These are phyloP conservation scores for Hypotaenidia philippensis DNA, from an alignment of 2,797 vertebrate species.

Conservation along the genomic window DNA sequence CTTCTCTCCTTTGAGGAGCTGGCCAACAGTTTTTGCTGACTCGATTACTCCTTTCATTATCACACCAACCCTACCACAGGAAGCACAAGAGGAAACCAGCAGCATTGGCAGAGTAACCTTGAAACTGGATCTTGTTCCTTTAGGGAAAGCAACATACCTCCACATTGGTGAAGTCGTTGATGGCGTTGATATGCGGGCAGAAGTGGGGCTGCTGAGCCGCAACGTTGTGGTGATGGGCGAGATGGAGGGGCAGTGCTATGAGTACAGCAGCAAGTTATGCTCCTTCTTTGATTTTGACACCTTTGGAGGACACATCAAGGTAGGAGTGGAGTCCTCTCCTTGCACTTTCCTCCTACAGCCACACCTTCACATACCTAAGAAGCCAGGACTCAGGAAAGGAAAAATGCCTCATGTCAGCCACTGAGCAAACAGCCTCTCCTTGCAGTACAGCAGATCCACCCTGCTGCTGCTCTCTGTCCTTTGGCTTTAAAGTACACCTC, in stretches of 20 bases:
- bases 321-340: slow-evolving; percentile 55
- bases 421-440: background rate
- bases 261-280: slow-evolving; percentile 88
- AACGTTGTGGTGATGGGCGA: slow-evolving; percentile 90
- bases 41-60: background rate
- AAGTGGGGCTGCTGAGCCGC: slow-evolving; percentile 92
- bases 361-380: background rate
- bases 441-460: background rate
- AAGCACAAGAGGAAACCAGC: background rate
- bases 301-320: slow-evolving; percentile 97
- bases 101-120: background rate
- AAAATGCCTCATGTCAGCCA: background rate
- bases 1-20: background rate
- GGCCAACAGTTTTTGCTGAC: background rate
- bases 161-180: slow-evolving; percentile 91
- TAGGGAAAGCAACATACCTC: slow-evolving; percentile 90
- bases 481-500: background rate
- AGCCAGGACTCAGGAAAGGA: background rate
- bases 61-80: background rate
- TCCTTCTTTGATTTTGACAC: slow-evolving; percentile 95
- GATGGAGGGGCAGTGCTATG: slow-evolving; percentile 86
- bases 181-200: slow-evolving; percentile 93
- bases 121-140: background rate
- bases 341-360: background rate
- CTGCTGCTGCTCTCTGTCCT: background rate